Evolutionary conservation across 2,797 vertebrate species (phyloP).

Genomic region (Siniperca undulata): DNA sequence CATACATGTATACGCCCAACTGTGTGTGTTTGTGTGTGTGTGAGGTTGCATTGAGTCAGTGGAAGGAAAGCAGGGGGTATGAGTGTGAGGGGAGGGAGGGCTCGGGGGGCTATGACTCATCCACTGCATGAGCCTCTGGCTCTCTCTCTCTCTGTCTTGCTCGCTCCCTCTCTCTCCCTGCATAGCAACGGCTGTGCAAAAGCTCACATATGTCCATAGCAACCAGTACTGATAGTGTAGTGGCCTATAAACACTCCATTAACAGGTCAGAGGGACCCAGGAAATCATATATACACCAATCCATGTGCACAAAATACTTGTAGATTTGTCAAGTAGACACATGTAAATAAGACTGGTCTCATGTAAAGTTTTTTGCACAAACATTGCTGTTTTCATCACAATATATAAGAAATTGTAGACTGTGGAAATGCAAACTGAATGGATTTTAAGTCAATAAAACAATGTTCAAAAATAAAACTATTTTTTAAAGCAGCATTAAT

Average conservation of each 20-base stretch:
- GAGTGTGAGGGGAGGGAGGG: slow-evolving; percentile 57
- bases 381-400: background rate
- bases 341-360: background rate
- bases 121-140: slow-evolving; percentile 76
- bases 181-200: slow-evolving; percentile 76
- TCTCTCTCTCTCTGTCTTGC: slow-evolving; percentile 47
- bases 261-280: slow-evolving; percentile 49
- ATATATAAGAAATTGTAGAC: background rate
- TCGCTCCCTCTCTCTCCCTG: slow-evolving; percentile 48
- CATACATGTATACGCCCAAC: slow-evolving; percentile 7
- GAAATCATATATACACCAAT: slow-evolving; percentile 25
- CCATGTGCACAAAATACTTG: background rate
- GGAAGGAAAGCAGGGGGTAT: slow-evolving; percentile 66
- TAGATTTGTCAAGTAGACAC: background rate
- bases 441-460: background rate
- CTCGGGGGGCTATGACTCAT: slow-evolving; percentile 77
- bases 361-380: background rate
- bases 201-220: slow-evolving; percentile 71
- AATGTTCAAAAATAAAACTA: background rate
- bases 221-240: slow-evolving; percentile 57
- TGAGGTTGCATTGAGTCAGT: slow-evolving; percentile 77
- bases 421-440: too few species aligned
- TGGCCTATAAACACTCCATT: slow-evolving; percentile 52
- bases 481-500: background rate
- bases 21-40: slow-evolving; percentile 48